Evolutionary conservation across 2,888 invertebrate species (phyloP).

Genomic region (Drosophila peninsularis): DNA sequence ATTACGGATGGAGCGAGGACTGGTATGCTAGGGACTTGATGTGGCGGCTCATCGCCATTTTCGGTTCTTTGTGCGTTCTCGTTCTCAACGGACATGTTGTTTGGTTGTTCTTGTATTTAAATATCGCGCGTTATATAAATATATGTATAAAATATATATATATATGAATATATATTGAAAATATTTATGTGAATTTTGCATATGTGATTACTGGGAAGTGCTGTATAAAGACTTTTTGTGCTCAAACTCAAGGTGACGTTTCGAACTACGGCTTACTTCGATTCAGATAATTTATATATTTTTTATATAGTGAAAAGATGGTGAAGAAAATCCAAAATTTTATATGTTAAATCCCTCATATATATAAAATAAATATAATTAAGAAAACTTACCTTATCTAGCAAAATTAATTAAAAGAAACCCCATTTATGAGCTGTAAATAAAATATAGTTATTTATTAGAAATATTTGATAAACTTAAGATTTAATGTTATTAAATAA

Average conservation of each 20-base stretch:
- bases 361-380: too few species aligned
- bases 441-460: too few species aligned
- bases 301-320: background rate
- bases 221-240: background rate
- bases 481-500: too few species aligned
- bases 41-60: background rate
- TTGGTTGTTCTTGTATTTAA: background rate
- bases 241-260: background rate
- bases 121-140: background rate
- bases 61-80: too few species aligned
- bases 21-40: background rate
- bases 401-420: too few species aligned
- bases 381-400: too few species aligned
- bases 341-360: too few species aligned
- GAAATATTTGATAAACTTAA: too few species aligned
- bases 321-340: background rate
- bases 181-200: slow-evolving; percentile 20
- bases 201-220: slow-evolving; percentile 1
- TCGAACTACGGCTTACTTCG: background rate
- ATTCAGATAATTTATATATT: background rate
- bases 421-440: too few species aligned
- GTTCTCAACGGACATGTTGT: background rate
- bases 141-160: slow-evolving; percentile 3
- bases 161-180: slow-evolving; percentile 9
- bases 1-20: background rate